Evolutionary conservation across 2,113 vertebrate species (phyloP), one percentile per base, ranked within the genome.

Genomic region (Lota lota): DNA sequence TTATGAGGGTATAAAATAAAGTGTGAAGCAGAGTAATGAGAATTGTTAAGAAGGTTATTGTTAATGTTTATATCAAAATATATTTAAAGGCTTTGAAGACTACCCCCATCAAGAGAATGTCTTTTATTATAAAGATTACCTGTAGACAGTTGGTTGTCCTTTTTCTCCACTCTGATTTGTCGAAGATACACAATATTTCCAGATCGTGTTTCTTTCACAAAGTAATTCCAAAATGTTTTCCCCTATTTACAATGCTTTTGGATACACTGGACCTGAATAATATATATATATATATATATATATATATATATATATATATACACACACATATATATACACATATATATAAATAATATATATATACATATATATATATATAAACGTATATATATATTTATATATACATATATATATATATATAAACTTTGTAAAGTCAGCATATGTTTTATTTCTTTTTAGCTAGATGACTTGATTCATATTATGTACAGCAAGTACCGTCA

Each of bases 391-490:
- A 5, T 40, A 40, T 12, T 28, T 28, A 28, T 40, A 1, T 40
- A 40, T 40, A 40, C 6, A 47, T 47, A 47, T 7, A 28, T 47
- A 14, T 47, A 47, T 47, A 47, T 47, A 47, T 47, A 47, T 47
- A 10, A 47, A 47, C 40, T 47, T 47, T 47, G 40, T 47, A n/a
- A 88, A 76, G 71, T 75, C 78, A 79, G 73, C 64, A 73, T 75
- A 74, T 81, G 83, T 83, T 87, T 89, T 61, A 86, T 85, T 73
- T 81, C 81, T 83, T 88, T 87, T 62, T 87, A 86, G 81, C 75
- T 85, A 85, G 82, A 80, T 83, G 56, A 85, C 81, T 84, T 83
- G 76, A 84, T 85, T 88, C 86, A 73, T 86, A 87, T 82, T 75
- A 78, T 81, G 83, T 78, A 79, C 68, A 68, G 76, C 70, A 61